These are phyloP conservation scores for Paraplagusia blochii DNA, from an alignment of 2,113 vertebrate genomes.

Conservation along the genomic window DNA sequence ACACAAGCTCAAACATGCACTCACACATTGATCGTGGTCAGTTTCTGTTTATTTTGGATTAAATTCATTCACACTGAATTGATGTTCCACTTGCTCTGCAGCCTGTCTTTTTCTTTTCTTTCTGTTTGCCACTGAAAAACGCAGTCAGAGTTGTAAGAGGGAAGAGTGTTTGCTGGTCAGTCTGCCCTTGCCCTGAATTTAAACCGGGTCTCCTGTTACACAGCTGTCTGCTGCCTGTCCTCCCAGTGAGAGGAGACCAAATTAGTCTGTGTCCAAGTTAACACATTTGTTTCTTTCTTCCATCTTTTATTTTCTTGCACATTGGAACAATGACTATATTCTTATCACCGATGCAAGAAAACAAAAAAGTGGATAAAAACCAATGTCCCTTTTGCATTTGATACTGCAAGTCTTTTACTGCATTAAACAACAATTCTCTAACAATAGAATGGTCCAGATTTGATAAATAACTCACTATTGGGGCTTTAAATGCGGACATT, in stretches of 20 bases:
- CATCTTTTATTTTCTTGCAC: neutral
- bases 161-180: constrained; percentile 6
- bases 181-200: constrained; percentile 35
- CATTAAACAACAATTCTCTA: neutral
- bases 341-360: too few species aligned
- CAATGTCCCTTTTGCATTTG: neutral
- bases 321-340: neutral
- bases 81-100: neutral
- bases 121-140: neutral
- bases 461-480: constrained; percentile 5
- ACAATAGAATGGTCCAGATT: neutral
- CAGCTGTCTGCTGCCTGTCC: constrained; percentile 66
- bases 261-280: constrained; percentile 49
- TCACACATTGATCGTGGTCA: neutral
- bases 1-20: too few species aligned
- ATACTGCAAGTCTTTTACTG: neutral
- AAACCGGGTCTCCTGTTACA: constrained; percentile 62
- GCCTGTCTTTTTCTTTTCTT: neutral
- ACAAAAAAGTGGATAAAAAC: neutral
- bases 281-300: neutral
- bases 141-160: neutral
- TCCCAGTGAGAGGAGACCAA: constrained; percentile 37
- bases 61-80: too few species aligned
- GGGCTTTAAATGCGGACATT: constrained; percentile 28
- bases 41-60: neutral